Percentiles rank a stretch among this genome's conserved stretches.
Evolutionary conservation across 1,140 invertebrate genomes (phyloP).

Genomic region (Trialeurodes vaporariorum): DNA sequence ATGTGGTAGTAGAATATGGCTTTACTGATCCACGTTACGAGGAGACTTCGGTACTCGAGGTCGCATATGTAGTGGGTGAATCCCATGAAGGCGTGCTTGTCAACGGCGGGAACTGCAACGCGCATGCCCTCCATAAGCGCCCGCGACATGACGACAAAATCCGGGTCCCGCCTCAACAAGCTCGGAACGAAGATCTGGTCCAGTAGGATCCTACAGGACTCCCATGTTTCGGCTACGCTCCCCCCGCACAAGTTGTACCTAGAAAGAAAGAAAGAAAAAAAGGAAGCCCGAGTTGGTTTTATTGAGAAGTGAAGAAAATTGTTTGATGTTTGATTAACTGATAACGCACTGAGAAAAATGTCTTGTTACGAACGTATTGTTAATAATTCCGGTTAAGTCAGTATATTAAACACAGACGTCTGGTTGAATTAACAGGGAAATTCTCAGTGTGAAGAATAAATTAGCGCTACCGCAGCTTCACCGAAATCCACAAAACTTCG

Average conservation of each 20-base stretch:
- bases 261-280: too few relatives aligned
- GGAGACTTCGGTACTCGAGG: neutral
- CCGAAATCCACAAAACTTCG: too few relatives aligned
- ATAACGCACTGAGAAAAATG: too few relatives aligned
- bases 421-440: too few relatives aligned
- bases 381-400: too few relatives aligned
- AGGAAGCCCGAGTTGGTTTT: too few relatives aligned
- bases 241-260: constrained; percentile 45
- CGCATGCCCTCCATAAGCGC: constrained; percentile 37
- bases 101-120: constrained; percentile 35
- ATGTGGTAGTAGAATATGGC: constrained; percentile 37
- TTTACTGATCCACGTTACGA: constrained; percentile 27
- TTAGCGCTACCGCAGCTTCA: too few relatives aligned
- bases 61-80: constrained; percentile 29
- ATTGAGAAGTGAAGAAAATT: too few relatives aligned
- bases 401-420: too few relatives aligned
- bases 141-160: constrained; percentile 37
- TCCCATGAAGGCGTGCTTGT: constrained; percentile 34
- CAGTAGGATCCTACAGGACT: constrained; percentile 33
- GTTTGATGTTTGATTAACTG: too few relatives aligned
- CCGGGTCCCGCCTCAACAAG: constrained; percentile 36
- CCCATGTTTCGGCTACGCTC: constrained; percentile 34
- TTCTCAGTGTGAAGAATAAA: too few relatives aligned
- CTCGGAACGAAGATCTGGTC: constrained; percentile 35
- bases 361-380: too few relatives aligned